Base-by-base conservation (phyloP, 1,140 invertebrate genomes). In the Mizuhopecten yessoensis region DNA sequence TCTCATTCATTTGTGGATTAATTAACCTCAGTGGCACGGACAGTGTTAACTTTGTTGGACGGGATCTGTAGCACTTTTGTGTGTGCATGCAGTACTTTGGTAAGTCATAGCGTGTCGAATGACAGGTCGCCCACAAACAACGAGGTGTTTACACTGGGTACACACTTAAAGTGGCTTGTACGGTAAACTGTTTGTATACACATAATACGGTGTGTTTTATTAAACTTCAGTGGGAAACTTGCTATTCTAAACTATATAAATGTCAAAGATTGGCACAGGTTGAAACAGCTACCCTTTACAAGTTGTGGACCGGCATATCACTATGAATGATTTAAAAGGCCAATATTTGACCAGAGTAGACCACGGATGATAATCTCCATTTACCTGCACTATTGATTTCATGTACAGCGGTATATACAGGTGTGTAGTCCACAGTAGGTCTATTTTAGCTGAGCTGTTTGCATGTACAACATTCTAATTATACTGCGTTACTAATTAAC, bases 111-210 rank as follows among this genome's bases (percentile, higher is more conserved):
- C 57, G 7, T 75, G 57, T 75, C 9, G n/a, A 1, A 45, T 45
- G 42, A 75, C 23, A n/a, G 5, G 29, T 49, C 57, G 29, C 57
- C n/a, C 1, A 17, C 2, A 3, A 75, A 75, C 29, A n/a, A 29
- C 23, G n/a, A 7, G 23, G 29, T 75, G 57, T 75, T 75, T 75
- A 75, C 57, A 29, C 57, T 75, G 2, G 20, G 57, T 75, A 75
- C 57, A 75, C 57, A 75, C 17, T 15, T 0, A 15, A 11, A 75
- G 57, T 75, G 29, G n/a, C 57, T 75, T 75, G 57, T 45, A 75
- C 57, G 11, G 45, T 75, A 75, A 75, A 75, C n/a, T 75, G 57
- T 75, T 75, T 75, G 57, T 75, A 29, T 75, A 75, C 57, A 75
- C 57, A 75, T 17, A 75, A 75, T 75, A 17, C 57, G n/a, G 57